phyloP scores from a whole-genome alignment of 2,797 vertebrate species.

The Crenichthys baileyi region DNA sequence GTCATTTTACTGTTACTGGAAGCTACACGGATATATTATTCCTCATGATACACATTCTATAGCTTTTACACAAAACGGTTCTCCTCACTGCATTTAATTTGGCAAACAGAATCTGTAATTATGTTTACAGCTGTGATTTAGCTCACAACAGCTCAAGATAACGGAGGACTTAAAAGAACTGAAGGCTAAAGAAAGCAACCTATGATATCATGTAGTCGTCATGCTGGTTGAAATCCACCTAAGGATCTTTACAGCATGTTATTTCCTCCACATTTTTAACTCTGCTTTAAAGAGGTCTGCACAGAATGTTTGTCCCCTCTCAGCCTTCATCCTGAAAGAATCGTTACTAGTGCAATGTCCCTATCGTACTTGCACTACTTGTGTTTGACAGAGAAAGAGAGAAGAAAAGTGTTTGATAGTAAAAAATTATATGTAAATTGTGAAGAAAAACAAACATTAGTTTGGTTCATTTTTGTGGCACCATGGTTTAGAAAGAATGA shows the following conservation, averaged over 20 bases:
- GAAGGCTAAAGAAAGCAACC: not conserved
- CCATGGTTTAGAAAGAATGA: not conserved
- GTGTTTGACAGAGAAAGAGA: conserved; percentile 6
- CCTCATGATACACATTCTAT: conserved; percentile 32
- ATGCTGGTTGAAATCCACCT: not conserved
- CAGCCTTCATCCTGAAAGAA: conserved; percentile 18
- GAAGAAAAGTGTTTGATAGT: conserved; percentile 30
- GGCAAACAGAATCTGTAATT: conserved; percentile 45
- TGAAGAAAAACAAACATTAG: conserved; percentile 36
- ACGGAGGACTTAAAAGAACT: conserved; percentile 22
- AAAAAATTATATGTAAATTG: conserved; percentile 38
- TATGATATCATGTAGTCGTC: not conserved
- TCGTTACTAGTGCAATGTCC: conserved; percentile 21
- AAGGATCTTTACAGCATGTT: conserved; percentile 10
- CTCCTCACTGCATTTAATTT: conserved; percentile 29
- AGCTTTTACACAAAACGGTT: conserved; percentile 34
- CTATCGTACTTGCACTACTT: conserved; percentile 26
- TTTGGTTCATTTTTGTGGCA: conserved; percentile 43
- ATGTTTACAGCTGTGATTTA: conserved; percentile 42
- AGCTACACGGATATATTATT: conserved; percentile 45
- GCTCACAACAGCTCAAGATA: conserved; percentile 16
- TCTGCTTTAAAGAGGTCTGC: conserved; percentile 6
- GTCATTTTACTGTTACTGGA: conserved; percentile 35
- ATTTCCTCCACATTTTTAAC: conserved; percentile 29
- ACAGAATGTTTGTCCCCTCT: conserved; percentile 25